These are phyloP conservation scores for Panulirus ornatus DNA, from an alignment of 1,140 invertebrate genomes.

Conservation along the genomic window DNA sequence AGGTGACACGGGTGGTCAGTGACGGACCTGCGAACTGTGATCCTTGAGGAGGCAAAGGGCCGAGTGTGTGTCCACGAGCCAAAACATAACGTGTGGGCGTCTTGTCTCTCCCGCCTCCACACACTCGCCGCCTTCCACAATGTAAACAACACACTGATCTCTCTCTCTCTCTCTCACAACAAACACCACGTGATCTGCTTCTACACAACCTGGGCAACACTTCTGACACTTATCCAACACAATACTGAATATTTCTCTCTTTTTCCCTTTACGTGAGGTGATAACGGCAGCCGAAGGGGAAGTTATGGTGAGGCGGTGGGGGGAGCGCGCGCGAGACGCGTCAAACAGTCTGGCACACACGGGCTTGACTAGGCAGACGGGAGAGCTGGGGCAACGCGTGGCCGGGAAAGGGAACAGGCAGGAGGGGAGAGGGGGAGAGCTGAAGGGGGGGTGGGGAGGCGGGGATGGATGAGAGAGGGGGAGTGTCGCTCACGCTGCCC, in stretches of 20 bases:
- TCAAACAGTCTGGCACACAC: constrained; percentile 61
- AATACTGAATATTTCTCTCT: too few relatives aligned
- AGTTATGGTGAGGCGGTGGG: background rate
- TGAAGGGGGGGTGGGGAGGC: constrained; percentile 22
- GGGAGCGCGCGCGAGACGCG: background rate
- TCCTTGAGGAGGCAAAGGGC: background rate
- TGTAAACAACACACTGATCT: background rate
- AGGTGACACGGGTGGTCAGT: background rate
- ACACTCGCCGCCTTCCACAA: constrained; percentile 9
- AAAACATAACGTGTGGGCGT: background rate
- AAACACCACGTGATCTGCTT: background rate
- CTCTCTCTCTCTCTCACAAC: background rate
- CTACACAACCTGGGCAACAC: constrained; percentile 1
- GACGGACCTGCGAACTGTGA: background rate
- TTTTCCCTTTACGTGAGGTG: background rate
- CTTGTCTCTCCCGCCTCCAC: background rate
- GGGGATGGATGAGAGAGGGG: background rate
- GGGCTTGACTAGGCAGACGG: constrained; percentile 51
- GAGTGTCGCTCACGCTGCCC: constrained; percentile 44
- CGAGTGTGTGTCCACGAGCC: background rate
- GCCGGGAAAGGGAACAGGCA: background rate
- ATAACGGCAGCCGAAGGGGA: background rate
- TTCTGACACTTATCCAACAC: background rate
- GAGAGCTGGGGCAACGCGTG: constrained; percentile 33
- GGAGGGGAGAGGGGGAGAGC: background rate